Conservation (phyloP, 2,113 vertebrate genomes). For the Oxyura jamaicensis region DNA sequence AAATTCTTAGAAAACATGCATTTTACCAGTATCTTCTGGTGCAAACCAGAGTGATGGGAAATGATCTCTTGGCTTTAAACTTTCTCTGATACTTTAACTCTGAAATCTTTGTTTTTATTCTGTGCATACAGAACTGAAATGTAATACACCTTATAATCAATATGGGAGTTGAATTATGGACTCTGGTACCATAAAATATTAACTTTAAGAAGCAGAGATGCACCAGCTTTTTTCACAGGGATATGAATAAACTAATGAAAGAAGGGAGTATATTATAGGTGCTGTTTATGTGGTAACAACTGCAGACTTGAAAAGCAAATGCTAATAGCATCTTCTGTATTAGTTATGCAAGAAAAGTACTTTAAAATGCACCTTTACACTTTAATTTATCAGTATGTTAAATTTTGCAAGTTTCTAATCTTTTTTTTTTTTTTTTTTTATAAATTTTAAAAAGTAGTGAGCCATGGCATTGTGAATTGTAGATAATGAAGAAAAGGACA, state of each 20-base stretch:
- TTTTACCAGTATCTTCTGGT: neutral
- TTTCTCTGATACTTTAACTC: neutral
- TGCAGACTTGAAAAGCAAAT: constrained; percentile 10
- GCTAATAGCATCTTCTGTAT: neutral
- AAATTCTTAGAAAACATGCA: neutral
- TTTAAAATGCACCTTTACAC: constrained; percentile 11
- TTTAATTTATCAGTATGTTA: constrained; percentile 11
- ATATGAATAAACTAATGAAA: constrained; percentile 17
- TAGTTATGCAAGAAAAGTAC: neutral
- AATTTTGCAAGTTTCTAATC: neutral
- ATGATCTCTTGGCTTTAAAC: neutral
- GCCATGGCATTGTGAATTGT: neutral
- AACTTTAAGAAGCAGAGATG: constrained; percentile 14
- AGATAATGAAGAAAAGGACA: constrained; percentile 1
- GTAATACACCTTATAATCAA: neutral
- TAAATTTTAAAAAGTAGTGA: neutral
- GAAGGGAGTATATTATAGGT: neutral
- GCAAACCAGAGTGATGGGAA: neutral
- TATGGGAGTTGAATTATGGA: constrained; percentile 4
- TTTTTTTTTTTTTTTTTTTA: constrained; percentile 28
- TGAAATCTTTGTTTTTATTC: neutral
- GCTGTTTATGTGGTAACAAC: neutral
- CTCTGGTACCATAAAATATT: constrained; percentile 6
- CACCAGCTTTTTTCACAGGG: neutral
- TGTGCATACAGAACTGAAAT: neutral